phyloP scores from a whole-genome alignment of 1,140 invertebrate genomes.

The Portunus trituberculatus region DNA sequence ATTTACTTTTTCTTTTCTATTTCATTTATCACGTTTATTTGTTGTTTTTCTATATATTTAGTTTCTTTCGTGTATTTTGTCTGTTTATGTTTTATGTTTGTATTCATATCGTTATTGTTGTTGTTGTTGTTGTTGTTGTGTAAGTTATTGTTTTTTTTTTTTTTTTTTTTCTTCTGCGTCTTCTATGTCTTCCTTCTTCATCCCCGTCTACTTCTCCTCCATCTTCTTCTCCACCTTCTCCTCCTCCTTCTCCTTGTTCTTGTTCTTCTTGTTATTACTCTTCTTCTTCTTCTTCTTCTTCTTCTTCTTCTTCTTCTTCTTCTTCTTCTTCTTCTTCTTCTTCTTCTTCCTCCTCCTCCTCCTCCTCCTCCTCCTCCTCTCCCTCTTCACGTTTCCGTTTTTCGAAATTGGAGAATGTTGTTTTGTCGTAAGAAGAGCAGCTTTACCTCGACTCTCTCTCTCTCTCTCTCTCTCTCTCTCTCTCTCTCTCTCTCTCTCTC shows the following conservation, averaged over 20 bases:
- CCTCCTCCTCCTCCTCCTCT: neutral
- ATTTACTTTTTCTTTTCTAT: no score
- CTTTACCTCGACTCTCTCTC: no score
- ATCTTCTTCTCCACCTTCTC: neutral
- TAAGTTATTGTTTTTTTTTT: neutral
- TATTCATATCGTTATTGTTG: no score
- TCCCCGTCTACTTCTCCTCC: neutral
- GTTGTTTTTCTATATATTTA: no score
- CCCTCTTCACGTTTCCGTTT: neutral
- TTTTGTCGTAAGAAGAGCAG: no score
- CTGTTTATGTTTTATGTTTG: no score
- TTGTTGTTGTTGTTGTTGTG: no score
- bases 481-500: no score
- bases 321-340: neutral
- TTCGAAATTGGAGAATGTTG: neutral
- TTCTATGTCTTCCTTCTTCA: neutral
- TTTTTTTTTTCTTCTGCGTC: neutral
- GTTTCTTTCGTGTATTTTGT: no score
- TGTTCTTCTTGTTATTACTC: no score
- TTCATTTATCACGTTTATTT: no score
- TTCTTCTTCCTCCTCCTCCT: neutral
- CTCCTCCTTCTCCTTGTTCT: neutral
- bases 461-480: no score
- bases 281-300: slow-evolving; percentile 1
- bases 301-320: neutral